Evolutionary conservation across 2,113 vertebrate species (phyloP), one percentile per base, ranked within the genome.

Genomic region (Columba livia): DNA sequence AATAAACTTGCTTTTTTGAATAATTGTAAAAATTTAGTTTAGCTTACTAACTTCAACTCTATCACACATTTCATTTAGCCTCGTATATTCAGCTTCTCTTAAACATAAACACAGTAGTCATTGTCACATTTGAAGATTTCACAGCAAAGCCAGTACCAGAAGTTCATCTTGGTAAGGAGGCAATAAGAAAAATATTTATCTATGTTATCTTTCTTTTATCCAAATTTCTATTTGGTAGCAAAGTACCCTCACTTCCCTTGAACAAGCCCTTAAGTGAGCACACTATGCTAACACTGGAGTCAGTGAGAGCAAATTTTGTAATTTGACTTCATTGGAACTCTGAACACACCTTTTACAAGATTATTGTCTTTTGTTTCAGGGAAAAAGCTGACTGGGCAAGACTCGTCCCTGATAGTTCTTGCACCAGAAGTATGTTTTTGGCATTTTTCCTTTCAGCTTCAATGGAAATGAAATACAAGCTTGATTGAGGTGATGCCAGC

Each of bases 331-430:
- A 38, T 3, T 91, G 66, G 28, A 90, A 85, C 80, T 75, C 11
- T 60, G 31, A 87, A 78, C 23, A 88, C 40, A 60, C 29, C 56
- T 72, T 93, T 95, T 71, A 79, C 54, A 91, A 89, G 66, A 79
- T 23, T 16, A 10, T 87, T 4, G 15, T 75, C 78, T 88, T 82
- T 87, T 62, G 29, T 79, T 94, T 87, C 50, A 61, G 58, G 53
- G 48, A 61, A 81, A 84, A 79, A 69, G 87, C 80, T 87, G 89
- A 96, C 89, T 75, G 53, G 78, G 31, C 65, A 94, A 58, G 36
- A 42, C 19, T 72, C 9, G 72, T 96, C 89, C 70, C 78, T 94
- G 84, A 36, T 91, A 23, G 54, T 91, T 89, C 75, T 86, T 94
- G 34, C 60, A 90, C 72, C 44, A 89, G 17, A 88, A 90, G 57